A percentile compares a stretch with the other conserved stretches of the same genome.
Conservation (phyloP, 1,140 invertebrate species). For the Aphelenchoides besseyi region DNA sequence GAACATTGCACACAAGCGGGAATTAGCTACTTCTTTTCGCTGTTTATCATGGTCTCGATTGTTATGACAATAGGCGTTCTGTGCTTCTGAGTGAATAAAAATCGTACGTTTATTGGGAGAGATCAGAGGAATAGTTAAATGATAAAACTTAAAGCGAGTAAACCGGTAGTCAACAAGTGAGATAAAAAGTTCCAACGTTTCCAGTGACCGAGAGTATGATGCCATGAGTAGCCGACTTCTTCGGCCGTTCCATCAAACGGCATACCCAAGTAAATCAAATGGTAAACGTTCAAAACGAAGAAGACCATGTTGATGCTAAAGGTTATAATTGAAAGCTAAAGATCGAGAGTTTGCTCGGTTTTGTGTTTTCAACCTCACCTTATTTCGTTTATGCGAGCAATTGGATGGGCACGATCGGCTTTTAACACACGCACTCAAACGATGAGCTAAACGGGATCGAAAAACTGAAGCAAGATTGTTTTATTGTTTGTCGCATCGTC, state of each 20-base stretch:
- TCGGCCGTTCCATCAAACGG: slow-evolving; percentile 27
- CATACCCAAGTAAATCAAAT: slow-evolving; percentile 36
- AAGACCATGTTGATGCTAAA: slow-evolving; percentile 26
- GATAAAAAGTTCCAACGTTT: slow-evolving; percentile 33
- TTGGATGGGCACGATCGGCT: neutral
- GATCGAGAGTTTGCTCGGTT: no score
- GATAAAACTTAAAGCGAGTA: slow-evolving; percentile 20
- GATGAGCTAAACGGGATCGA: slow-evolving; percentile 17
- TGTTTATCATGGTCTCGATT: neutral
- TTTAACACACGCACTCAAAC: slow-evolving; percentile 25
- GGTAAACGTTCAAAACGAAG: slow-evolving; percentile 36
- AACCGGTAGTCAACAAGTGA: slow-evolving; percentile 22
- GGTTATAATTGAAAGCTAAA: slow-evolving; percentile 22
- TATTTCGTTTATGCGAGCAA: slow-evolving; percentile 7
- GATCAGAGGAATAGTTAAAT: no score
- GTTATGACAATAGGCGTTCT: neutral
- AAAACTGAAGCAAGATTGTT: slow-evolving; percentile 27
- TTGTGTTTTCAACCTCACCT: neutral
- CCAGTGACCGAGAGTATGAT: slow-evolving; percentile 33
- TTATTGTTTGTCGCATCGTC: neutral
- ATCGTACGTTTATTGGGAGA: neutral
- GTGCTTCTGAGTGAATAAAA: neutral
- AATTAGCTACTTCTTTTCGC: neutral
- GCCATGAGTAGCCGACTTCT: slow-evolving; percentile 31
- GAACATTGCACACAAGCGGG: neutral